Conservation (phyloP, 2,113 vertebrate genomes). For the Brienomyrus longianalis region DNA sequence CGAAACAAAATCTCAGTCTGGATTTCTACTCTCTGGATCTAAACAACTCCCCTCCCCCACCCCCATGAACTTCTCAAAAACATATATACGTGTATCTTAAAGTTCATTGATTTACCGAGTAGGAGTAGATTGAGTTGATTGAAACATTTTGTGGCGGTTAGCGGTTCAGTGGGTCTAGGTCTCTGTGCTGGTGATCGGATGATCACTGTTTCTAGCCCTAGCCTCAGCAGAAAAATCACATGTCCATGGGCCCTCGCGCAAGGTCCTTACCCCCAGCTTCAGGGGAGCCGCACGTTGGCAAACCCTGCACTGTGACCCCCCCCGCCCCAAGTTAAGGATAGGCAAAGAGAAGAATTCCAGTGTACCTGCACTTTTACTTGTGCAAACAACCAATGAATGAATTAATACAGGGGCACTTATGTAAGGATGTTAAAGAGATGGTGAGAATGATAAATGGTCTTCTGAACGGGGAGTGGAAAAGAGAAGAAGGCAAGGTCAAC, state of each 20-base stretch:
- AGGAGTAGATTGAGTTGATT: neutral
- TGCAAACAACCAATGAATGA: neutral
- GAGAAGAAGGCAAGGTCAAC: neutral
- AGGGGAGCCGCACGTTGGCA: neutral
- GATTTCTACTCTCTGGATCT: neutral
- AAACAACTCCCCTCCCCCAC: neutral
- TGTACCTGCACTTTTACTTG: neutral
- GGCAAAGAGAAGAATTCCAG: neutral
- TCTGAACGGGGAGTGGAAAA: neutral
- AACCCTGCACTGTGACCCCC: neutral
- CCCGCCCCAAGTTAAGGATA: neutral
- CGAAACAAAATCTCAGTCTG: neutral
- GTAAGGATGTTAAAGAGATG: neutral
- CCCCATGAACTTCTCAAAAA: neutral
- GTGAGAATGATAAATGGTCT: neutral
- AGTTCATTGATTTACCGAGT: neutral
- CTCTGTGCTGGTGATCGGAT: no score
- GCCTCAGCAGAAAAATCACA: neutral
- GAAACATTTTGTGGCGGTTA: neutral
- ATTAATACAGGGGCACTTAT: neutral
- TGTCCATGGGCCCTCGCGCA: neutral
- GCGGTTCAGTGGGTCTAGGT: no score
- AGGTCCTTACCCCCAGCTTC: neutral
- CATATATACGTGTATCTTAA: neutral
- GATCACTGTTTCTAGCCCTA: no score